Conservation (phyloP, 2,797 vertebrate species). For the Phoeniculus purpureus region DNA sequence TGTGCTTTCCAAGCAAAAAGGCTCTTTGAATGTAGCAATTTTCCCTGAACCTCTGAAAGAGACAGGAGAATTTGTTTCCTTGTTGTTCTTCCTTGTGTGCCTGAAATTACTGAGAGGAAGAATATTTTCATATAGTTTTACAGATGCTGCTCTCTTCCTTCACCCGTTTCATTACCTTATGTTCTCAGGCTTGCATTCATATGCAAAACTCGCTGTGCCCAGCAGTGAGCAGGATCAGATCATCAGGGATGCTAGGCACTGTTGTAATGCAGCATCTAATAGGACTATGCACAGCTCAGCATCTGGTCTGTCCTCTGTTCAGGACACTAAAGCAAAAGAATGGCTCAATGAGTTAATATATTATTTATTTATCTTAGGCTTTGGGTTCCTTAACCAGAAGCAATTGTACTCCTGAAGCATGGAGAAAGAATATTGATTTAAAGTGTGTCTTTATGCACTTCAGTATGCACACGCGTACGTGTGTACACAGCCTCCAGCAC, state of each 20-base stretch:
- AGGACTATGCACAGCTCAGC: background rate
- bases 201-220: background rate
- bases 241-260: background rate
- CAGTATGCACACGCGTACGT: fast-evolving
- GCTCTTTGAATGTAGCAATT: background rate
- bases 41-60: background rate
- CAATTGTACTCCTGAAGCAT: background rate
- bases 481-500: background rate
- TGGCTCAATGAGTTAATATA: background rate
- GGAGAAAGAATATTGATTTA: background rate
- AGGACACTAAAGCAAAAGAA: background rate
- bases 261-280: background rate
- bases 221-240: background rate
- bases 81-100: background rate
- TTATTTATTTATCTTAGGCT: background rate
- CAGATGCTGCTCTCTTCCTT: background rate
- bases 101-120: background rate
- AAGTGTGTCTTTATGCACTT: background rate
- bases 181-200: background rate
- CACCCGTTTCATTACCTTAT: background rate
- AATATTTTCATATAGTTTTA: background rate
- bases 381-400: background rate
- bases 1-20: background rate
- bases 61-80: background rate
- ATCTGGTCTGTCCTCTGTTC: background rate